Evolutionary conservation across 2,888 invertebrate species (phyloP).

Genomic region (Mamestra brassicae): DNA sequence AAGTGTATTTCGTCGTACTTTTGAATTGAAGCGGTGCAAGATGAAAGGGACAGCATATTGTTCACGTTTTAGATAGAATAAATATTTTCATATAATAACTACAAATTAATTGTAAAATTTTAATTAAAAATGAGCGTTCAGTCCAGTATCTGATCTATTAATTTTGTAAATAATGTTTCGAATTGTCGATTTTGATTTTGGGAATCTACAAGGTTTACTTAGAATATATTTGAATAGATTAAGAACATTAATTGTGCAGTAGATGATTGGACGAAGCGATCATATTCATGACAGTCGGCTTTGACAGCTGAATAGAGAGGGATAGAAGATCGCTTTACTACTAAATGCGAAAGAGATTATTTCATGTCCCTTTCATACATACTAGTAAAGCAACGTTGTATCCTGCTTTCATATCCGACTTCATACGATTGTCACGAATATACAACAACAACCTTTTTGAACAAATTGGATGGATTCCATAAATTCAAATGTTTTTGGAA

Average conservation of each 20-base stretch:
- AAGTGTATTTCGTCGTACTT: constrained; percentile 11
- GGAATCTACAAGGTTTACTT: not conserved
- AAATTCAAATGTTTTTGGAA: not conserved
- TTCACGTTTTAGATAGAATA: constrained; percentile 3
- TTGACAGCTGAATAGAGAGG: too few relatives aligned
- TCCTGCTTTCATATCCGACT: too few relatives aligned
- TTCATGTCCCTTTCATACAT: too few relatives aligned
- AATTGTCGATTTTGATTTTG: not conserved
- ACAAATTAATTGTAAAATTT: not conserved
- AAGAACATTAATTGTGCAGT: not conserved
- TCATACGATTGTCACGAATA: too few relatives aligned
- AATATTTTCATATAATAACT: not conserved
- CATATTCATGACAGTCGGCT: too few relatives aligned
- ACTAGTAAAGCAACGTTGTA: too few relatives aligned
- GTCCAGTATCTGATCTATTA: not conserved
- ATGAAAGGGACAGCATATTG: not conserved
- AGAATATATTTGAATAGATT: not conserved
- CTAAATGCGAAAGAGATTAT: too few relatives aligned
- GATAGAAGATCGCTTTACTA: too few relatives aligned
- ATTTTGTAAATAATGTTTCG: not conserved
- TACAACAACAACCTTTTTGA: not conserved
- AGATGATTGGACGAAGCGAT: not conserved
- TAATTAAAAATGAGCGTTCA: not conserved
- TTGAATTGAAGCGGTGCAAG: constrained; percentile 6
- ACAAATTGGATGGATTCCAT: not conserved